Conservation (phyloP, 2,113 vertebrate species). For the Empidonax traillii region DNA sequence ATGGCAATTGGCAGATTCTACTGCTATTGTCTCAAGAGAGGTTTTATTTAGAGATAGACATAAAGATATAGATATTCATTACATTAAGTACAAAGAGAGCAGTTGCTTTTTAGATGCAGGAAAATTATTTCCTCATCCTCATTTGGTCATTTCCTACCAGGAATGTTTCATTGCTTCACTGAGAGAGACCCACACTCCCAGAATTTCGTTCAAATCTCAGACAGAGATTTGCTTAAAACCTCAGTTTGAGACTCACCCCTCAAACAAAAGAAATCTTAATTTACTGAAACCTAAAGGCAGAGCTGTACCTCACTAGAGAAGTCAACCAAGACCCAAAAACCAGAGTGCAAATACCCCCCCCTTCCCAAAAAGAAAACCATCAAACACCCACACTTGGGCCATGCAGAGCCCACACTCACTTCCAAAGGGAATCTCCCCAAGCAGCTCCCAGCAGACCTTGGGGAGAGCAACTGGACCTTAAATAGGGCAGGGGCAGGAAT, state of each 20-base stretch:
- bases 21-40: not conserved
- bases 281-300: not conserved
- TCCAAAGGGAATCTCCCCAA: not conserved
- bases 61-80: not conserved
- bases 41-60: not conserved
- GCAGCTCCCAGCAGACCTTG: not conserved
- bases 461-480: not conserved
- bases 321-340: not conserved
- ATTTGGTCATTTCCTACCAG: not conserved
- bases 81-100: not conserved
- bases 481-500: not conserved
- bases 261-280: not conserved
- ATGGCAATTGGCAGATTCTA: not conserved
- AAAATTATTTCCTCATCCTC: not conserved
- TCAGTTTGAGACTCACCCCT: not conserved
- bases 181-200: not conserved
- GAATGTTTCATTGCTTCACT: not conserved
- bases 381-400: not conserved
- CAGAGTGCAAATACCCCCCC: rapidly evolving
- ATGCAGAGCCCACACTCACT: not conserved
- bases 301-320: not conserved
- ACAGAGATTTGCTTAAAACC: no score
- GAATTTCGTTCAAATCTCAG: not conserved
- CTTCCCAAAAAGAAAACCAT: not conserved
- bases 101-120: rapidly evolving